phyloP scores from a whole-genome alignment of 2,888 invertebrate species.

The Campopleginae sp. region DNA sequence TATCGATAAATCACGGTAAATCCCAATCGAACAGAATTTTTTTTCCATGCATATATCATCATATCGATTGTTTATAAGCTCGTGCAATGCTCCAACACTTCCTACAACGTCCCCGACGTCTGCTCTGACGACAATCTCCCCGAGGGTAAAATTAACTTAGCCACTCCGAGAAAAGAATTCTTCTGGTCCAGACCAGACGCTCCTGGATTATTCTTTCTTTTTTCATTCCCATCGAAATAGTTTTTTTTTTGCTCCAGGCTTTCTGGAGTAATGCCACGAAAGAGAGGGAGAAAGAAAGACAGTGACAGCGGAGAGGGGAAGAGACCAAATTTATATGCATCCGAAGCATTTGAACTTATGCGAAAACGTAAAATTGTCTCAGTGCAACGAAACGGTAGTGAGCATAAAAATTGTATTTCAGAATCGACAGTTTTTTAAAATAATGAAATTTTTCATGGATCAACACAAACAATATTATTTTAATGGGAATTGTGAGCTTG shows the following conservation, averaged over 20 bases:
- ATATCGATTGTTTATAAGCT: slow-evolving; percentile 39
- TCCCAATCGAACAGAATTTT: slow-evolving; percentile 32
- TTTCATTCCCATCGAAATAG: slow-evolving; percentile 17
- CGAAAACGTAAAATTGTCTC: neutral
- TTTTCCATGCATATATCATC: slow-evolving; percentile 26
- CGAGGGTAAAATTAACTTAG: slow-evolving; percentile 62
- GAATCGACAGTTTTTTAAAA: no score
- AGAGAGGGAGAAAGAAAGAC: neutral
- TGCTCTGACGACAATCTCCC: slow-evolving; percentile 44
- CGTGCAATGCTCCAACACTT: slow-evolving; percentile 39
- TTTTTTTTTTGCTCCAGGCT: slow-evolving; percentile 40
- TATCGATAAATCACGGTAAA: neutral
- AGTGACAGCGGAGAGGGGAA: no score
- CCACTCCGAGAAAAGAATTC: slow-evolving; percentile 59
- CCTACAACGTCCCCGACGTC: slow-evolving; percentile 30
- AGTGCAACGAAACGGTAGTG: neutral
- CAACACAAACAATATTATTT: neutral
- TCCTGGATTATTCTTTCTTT: slow-evolving; percentile 26
- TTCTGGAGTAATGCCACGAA: slow-evolving; percentile 21
- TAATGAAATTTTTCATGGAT: neutral
- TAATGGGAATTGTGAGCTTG: neutral
- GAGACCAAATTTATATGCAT: slow-evolving; percentile 17
- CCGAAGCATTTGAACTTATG: neutral
- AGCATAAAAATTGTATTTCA: neutral
- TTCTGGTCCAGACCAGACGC: slow-evolving; percentile 47